Conservation (phyloP, 2,888 invertebrate genomes). For the Heliconius ethilla region DNA sequence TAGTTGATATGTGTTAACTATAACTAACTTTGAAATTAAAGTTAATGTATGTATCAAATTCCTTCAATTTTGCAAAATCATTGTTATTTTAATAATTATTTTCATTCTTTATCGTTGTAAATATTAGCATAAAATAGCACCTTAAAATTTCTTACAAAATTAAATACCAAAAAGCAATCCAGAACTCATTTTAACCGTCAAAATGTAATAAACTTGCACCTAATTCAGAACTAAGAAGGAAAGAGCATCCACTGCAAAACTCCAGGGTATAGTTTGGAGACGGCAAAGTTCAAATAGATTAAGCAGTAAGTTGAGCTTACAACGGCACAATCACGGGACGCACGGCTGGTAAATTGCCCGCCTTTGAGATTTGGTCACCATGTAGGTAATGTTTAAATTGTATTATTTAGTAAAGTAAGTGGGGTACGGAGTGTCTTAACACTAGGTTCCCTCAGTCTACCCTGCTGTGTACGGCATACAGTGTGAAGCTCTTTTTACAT, state of each 20-base stretch:
- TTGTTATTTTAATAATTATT: not conserved
- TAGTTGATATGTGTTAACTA: not conserved
- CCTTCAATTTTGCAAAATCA: not conserved
- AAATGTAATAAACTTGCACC: conserved; percentile 32
- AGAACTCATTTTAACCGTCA: conserved; percentile 5
- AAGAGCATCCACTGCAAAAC: conserved; percentile 49
- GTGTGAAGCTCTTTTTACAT: too few species aligned
- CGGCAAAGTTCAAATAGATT: conserved; percentile 46
- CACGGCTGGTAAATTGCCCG: conserved; percentile 17
- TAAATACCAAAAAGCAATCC: conserved; percentile 8
- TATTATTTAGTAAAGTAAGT: too few species aligned
- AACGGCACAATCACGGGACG: conserved; percentile 36
- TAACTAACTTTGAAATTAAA: not conserved
- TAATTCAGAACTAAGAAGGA: conserved; percentile 40
- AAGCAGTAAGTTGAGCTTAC: conserved; percentile 47
- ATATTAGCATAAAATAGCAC: not conserved
- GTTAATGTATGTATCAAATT: not conserved
- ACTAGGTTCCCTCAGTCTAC: too few species aligned
- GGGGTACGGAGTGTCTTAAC: too few species aligned
- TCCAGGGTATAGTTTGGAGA: conserved; percentile 47
- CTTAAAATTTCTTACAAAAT: not conserved
- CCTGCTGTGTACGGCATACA: too few species aligned
- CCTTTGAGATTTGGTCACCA: conserved; percentile 18
- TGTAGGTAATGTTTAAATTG: not conserved
- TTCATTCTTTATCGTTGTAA: not conserved